phyloP scores from a whole-genome alignment of 2,888 invertebrate genomes.

The Cephus sareptanus region DNA sequence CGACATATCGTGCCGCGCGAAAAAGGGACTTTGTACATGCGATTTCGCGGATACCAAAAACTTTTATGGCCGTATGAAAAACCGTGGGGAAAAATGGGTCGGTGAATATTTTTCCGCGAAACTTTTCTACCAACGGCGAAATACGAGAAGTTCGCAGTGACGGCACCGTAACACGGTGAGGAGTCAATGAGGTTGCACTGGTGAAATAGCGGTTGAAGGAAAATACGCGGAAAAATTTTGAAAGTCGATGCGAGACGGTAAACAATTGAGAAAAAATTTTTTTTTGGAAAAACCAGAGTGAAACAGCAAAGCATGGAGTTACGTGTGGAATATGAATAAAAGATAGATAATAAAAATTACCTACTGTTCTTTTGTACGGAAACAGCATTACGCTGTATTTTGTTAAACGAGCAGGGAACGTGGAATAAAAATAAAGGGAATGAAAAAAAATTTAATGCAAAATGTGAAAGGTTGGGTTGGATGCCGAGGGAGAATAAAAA shows the following conservation, averaged over 20 bases:
- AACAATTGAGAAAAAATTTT: background rate
- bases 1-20: conserved; percentile 35
- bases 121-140: background rate
- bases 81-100: conserved; percentile 12
- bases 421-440: background rate
- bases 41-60: conserved; percentile 41
- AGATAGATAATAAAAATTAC: background rate
- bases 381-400: background rate
- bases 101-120: background rate
- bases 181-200: background rate
- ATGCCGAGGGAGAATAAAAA: background rate
- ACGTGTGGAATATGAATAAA: background rate
- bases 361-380: background rate
- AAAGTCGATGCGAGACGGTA: background rate
- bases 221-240: background rate
- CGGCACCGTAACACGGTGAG: background rate
- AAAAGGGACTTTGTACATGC: conserved; percentile 39
- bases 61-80: conserved; percentile 34
- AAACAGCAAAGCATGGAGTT: background rate
- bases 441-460: background rate
- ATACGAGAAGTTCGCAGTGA: background rate
- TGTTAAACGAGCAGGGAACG: background rate
- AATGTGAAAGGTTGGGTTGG: background rate
- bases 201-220: background rate
- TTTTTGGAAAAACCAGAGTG: background rate